Evolutionary conservation across 2,797 vertebrate species (phyloP).

Genomic region (Ambastaia sidthimunki): DNA sequence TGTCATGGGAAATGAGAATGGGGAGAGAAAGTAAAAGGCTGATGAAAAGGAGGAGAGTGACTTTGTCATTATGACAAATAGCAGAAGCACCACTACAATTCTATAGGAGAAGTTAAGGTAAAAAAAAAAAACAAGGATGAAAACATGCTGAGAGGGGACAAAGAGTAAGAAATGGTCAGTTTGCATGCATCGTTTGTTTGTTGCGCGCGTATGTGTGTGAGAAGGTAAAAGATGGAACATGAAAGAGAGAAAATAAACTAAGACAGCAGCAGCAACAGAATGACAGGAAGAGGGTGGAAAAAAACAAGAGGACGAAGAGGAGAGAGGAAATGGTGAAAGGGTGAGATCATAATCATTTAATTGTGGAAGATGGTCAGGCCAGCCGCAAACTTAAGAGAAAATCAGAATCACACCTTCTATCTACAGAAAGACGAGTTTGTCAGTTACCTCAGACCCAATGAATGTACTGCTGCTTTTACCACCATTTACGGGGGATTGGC

Average conservation of each 20-base stretch:
- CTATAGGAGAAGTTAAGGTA: conserved; percentile 58
- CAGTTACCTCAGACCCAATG: conserved; percentile 1
- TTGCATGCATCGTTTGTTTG: conserved; percentile 13
- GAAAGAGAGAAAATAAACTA: conserved; percentile 16
- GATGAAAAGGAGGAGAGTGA: conserved; percentile 50
- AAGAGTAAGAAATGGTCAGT: conserved; percentile 8
- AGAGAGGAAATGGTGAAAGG: conserved; percentile 57
- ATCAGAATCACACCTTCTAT: conserved; percentile 37
- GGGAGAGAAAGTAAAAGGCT: conserved; percentile 27
- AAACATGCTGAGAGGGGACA: conserved; percentile 40
- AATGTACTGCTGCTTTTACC: conserved; percentile 17
- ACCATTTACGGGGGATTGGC: conserved; percentile 13
- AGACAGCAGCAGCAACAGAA: conserved; percentile 38
- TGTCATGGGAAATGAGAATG: conserved; percentile 48
- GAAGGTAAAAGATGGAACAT: conserved; percentile 37
- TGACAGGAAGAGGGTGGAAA: conserved; percentile 32
- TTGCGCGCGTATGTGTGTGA: conserved; percentile 8
- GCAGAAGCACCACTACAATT: conserved; percentile 64
- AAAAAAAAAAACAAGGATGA: conserved; percentile 23
- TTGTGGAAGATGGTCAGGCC: conserved; percentile 75
- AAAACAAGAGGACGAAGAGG: conserved; percentile 51
- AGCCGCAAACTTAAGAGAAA: conserved; percentile 46
- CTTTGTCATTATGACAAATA: conserved; percentile 79
- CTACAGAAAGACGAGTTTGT: conserved; percentile 35
- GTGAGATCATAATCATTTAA: conserved; percentile 82